These are phyloP conservation scores for Dendropsophus ebraccatus DNA, from an alignment of 2,113 vertebrate species.

Conservation along the genomic window DNA sequence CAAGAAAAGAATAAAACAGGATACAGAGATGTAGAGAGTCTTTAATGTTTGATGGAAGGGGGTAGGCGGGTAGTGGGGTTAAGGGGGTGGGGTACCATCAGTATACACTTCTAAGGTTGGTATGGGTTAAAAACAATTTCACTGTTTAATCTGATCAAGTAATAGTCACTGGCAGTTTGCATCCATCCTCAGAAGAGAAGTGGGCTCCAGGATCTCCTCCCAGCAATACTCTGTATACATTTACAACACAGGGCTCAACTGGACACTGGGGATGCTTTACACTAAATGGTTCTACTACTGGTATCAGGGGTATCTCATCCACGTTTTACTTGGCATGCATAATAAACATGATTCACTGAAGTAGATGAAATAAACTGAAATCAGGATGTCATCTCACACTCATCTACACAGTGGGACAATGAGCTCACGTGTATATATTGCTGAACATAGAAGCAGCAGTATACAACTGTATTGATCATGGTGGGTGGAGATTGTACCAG, in stretches of 20 bases:
- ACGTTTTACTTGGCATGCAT: background rate
- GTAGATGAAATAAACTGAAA: background rate
- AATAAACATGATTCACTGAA: background rate
- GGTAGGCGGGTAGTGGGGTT: background rate
- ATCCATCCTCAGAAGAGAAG: background rate
- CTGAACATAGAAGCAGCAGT: slow-evolving; percentile 1
- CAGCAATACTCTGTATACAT: background rate
- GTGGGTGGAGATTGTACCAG: background rate
- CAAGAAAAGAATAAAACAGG: slow-evolving; percentile 66
- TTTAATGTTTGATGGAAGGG: slow-evolving; percentile 70
- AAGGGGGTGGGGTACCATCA: slow-evolving; percentile 66
- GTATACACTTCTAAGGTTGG: slow-evolving; percentile 64
- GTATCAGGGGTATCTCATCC: background rate
- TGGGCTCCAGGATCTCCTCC: background rate
- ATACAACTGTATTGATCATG: slow-evolving; percentile 31
- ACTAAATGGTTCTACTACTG: background rate
- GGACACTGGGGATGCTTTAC: slow-evolving; percentile 16
- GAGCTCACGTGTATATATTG: background rate
- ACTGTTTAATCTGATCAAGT: background rate
- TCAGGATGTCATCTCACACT: background rate
- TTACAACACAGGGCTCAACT: background rate
- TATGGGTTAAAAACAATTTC: slow-evolving; percentile 3
- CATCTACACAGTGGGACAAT: background rate
- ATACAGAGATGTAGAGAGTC: slow-evolving; percentile 62
- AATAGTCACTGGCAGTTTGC: background rate